Percentiles rank a stretch among this genome's conserved stretches.
phyloP scores from a whole-genome alignment of 2,797 vertebrate genomes.

The Sebastiscus tertius region DNA sequence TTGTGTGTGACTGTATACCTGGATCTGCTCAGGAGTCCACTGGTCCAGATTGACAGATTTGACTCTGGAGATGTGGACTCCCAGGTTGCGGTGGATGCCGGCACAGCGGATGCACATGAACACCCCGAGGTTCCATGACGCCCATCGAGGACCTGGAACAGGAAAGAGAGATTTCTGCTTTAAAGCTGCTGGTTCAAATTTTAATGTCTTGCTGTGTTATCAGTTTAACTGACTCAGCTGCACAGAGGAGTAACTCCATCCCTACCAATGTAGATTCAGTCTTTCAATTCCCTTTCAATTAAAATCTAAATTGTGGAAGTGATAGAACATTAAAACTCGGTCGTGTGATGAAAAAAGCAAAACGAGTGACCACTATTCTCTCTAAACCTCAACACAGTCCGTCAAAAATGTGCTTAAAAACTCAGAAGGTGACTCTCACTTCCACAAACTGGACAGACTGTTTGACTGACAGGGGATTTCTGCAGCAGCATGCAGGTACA shows the following conservation, averaged over 20 bases:
- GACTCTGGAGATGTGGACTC: conserved; percentile 98
- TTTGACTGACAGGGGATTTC: conserved; percentile 8
- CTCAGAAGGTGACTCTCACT: neutral
- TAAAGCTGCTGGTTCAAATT: neutral
- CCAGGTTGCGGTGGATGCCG: conserved; percentile 98
- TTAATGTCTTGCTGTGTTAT: neutral
- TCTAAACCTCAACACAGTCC: neutral
- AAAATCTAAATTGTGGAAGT: neutral
- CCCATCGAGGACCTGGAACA: conserved; percentile 93
- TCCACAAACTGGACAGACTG: neutral
- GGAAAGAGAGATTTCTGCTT: neutral
- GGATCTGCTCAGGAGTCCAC: conserved; percentile 98
- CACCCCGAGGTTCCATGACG: conserved; percentile 99
- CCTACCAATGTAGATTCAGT: neutral
- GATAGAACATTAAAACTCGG: neutral
- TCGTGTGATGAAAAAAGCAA: neutral
- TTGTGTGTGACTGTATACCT: conserved; percentile 77
- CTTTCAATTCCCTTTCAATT: neutral
- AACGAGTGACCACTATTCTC: neutral
- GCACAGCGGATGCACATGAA: conserved; percentile 99
- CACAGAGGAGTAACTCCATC: neutral
- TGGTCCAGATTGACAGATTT: conserved; percentile 99
- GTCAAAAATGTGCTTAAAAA: neutral
- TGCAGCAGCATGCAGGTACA: neutral
- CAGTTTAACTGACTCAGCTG: neutral